phyloP scores from a whole-genome alignment of 2,797 vertebrate genomes.

The Galaxias olidus region DNA sequence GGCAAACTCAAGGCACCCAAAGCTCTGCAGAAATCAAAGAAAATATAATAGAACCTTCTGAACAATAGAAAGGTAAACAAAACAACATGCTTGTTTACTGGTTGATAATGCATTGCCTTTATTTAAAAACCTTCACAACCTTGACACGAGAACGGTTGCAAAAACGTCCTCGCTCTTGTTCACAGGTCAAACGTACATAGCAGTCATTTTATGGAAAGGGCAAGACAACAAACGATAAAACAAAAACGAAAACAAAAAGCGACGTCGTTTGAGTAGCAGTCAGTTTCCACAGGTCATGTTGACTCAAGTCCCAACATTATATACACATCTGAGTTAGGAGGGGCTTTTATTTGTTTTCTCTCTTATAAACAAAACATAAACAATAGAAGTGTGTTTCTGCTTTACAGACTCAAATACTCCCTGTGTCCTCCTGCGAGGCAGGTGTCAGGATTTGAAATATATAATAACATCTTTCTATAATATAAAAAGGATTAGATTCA shows the following conservation, averaged over 20 bases:
- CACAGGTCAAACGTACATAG: constrained; percentile 69
- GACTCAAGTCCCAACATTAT: constrained; percentile 24
- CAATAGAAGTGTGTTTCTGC: constrained; percentile 22
- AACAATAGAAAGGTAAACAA: not conserved
- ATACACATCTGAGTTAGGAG: constrained; percentile 9
- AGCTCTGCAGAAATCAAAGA: constrained; percentile 6
- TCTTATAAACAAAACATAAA: constrained; percentile 41
- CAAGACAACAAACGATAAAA: constrained; percentile 48
- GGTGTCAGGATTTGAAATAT: constrained; percentile 11
- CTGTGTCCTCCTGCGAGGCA: constrained; percentile 47
- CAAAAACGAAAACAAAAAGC: constrained; percentile 18
- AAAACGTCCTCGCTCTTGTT: constrained; percentile 66
- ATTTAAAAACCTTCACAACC: constrained; percentile 78
- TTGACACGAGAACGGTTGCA: constrained; percentile 77
- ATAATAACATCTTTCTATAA: constrained; percentile 38
- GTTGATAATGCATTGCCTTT: constrained; percentile 72
- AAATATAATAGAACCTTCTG: constrained; percentile 21
- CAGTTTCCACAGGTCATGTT: constrained; percentile 20
- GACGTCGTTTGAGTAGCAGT: not conserved
- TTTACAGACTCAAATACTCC: constrained; percentile 38
- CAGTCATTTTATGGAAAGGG: constrained; percentile 29
- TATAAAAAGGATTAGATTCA: constrained; percentile 62
- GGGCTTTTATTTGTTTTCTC: constrained; percentile 36
- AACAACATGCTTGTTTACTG: constrained; percentile 6
- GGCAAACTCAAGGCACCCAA: constrained; percentile 33